A percentile compares a stretch with the other conserved stretches of the same genome.
These are phyloP conservation scores for Amphipoea oculea DNA, from an alignment of 2,888 invertebrate species.

Conservation along the genomic window DNA sequence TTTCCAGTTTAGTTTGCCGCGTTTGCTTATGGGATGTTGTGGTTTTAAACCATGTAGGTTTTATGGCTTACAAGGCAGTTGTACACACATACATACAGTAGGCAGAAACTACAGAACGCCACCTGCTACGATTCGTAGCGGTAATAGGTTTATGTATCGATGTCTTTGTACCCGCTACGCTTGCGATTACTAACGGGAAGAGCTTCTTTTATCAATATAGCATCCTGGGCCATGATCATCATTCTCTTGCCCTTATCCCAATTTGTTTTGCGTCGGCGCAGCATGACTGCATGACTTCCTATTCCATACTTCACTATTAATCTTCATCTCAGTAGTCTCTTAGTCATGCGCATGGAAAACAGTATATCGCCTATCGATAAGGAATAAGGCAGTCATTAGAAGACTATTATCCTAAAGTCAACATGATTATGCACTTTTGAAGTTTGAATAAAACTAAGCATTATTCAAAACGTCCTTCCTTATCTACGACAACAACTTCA, in stretches of 20 bases:
- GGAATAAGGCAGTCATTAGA: not conserved
- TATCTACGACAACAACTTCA: conserved; percentile 30
- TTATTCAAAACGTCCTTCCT: conserved; percentile 6
- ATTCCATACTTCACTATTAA: not conserved
- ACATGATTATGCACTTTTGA: conserved; percentile 23
- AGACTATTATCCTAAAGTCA: not conserved
- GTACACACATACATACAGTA: not conserved
- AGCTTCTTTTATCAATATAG: not conserved
- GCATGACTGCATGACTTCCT: not conserved
- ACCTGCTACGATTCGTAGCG: not conserved
- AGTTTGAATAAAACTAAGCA: conserved; percentile 15
- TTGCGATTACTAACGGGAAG: not conserved
- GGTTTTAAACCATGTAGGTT: not conserved
- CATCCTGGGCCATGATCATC: not conserved
- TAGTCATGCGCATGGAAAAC: not conserved
- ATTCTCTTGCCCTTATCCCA: not conserved
- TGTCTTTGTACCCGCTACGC: not conserved
- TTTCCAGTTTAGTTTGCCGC: not conserved
- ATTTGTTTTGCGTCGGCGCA: not conserved
- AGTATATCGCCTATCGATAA: conserved; percentile 7
- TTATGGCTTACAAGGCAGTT: not conserved
- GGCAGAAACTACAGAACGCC: not conserved
- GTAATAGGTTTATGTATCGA: not conserved
- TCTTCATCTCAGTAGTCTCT: not conserved
- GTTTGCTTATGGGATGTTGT: not conserved